Evolutionary conservation across 2,113 vertebrate genomes (phyloP), one percentile per base, ranked within the genome.

Genomic region (Copsychus sechellarum): DNA sequence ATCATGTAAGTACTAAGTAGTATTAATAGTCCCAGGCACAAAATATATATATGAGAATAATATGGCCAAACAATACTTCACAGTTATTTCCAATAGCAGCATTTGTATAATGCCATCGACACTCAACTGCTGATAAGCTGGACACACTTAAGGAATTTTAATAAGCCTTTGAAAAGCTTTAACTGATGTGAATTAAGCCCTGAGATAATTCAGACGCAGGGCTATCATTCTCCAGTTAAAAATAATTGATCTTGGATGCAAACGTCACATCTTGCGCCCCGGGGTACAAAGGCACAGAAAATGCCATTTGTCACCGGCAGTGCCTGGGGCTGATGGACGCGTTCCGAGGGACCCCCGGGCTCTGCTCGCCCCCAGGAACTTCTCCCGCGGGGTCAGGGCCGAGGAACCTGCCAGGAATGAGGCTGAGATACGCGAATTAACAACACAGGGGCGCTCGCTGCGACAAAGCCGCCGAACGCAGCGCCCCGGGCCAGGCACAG

Each of bases 131-230:
- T 97, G 96, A 97, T 96, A 96, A 96, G 93, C 9, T 22, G 79
- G 95, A 96, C 95, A 95, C 94, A 96, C 95, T 97, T 86, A 92
- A 96, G 93, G 95, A 96, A 96, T 97, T 96, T 96, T 95, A 95
- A 96, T 96, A 96, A 96, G 93, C 93, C 92, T 94, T 81, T 95
- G 95, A 96, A 96, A 94, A 97, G 95, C 67, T 92, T 94, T 94
- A 95, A 96, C 92, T 90, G 92, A 95, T 95, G 90, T 56, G 93
- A 96, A 97, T 96, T 97, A 97, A 97, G 93, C 96, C 60, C 51
- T 0, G 48, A 96, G 93, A 92, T 96, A 96, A 95, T 48, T 81
- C 15, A 33, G 82, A 90, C 57, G 8, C 86, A 54, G 69, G 56
- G 94, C 90, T 95, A 93, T 96, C 95, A 9, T 94, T 84, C 90